phyloP scores from a whole-genome alignment of 1,140 invertebrate species.

The Diabrotica virgifera region DNA sequence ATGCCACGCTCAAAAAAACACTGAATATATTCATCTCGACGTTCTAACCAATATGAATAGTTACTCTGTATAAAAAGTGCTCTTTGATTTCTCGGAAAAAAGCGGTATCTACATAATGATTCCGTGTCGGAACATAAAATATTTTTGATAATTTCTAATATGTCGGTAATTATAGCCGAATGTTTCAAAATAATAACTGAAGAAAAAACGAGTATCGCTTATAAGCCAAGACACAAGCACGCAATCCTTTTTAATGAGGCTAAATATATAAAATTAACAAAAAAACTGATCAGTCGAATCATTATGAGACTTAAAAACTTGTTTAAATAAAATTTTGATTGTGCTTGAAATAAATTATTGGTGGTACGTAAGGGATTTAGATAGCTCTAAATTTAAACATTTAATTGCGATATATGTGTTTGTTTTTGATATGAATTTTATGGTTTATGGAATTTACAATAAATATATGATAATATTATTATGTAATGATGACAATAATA shows the following conservation, averaged over 20 bases:
- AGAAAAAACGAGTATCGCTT: neutral
- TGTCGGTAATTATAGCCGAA: neutral
- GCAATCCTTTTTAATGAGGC: neutral
- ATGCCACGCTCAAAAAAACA: too few species aligned
- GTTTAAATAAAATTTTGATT: too few species aligned
- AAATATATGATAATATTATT: too few species aligned
- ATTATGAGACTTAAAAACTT: neutral
- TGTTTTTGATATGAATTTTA: too few species aligned
- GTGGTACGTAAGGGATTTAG: too few species aligned
- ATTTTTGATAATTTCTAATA: conserved; percentile 3
- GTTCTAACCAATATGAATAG: too few species aligned
- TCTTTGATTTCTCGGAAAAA: neutral
- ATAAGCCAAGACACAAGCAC: neutral
- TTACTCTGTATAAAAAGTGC: neutral
- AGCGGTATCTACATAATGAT: neutral
- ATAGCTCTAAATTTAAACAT: too few species aligned
- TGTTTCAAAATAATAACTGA: neutral
- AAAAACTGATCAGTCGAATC: neutral
- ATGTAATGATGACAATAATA: too few species aligned
- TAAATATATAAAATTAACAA: neutral
- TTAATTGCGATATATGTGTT: too few species aligned
- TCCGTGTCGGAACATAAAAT: neutral
- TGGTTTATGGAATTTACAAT: too few species aligned
- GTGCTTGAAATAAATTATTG: too few species aligned
- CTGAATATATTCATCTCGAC: too few species aligned